A percentile compares a stretch with the other conserved stretches of the same genome.
Conservation (phyloP, 2,797 vertebrate genomes). For the Pelobates cultripes region DNA sequence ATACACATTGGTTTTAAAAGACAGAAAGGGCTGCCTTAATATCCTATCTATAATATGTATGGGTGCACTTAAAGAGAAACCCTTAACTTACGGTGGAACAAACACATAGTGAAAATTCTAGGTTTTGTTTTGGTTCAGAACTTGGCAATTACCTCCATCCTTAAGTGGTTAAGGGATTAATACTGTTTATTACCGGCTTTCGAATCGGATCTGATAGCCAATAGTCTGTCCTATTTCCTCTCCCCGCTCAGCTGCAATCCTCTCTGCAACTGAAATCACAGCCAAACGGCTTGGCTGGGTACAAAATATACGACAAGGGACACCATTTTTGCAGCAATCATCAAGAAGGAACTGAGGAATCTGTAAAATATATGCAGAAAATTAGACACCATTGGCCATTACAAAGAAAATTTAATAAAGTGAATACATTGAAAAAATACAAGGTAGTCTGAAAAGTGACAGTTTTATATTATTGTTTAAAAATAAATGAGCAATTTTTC, state of each 20-base stretch:
- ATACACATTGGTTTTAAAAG: too few species aligned
- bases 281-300: constrained; percentile 91
- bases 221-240: constrained; percentile 89
- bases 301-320: constrained; percentile 91
- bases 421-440: neutral
- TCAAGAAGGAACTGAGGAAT: constrained; percentile 96
- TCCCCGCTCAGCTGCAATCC: constrained; percentile 91
- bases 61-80: too few species aligned
- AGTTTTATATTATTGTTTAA: too few species aligned
- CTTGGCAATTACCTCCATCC: too few species aligned
- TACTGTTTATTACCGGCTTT: constrained; percentile 83
- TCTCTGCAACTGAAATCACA: constrained; percentile 89
- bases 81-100: too few species aligned
- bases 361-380: constrained; percentile 64
- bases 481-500: too few species aligned
- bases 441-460: neutral
- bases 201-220: constrained; percentile 93
- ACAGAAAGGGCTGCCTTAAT: too few species aligned
- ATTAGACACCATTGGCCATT: neutral
- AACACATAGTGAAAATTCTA: too few species aligned
- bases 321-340: constrained; percentile 78
- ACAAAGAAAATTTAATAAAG: too few species aligned
- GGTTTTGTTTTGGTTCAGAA: too few species aligned
- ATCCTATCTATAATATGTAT: too few species aligned
- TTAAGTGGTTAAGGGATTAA: too few species aligned